phyloP scores from a whole-genome alignment of 2,113 vertebrate species.

The Hystrix cristata region DNA sequence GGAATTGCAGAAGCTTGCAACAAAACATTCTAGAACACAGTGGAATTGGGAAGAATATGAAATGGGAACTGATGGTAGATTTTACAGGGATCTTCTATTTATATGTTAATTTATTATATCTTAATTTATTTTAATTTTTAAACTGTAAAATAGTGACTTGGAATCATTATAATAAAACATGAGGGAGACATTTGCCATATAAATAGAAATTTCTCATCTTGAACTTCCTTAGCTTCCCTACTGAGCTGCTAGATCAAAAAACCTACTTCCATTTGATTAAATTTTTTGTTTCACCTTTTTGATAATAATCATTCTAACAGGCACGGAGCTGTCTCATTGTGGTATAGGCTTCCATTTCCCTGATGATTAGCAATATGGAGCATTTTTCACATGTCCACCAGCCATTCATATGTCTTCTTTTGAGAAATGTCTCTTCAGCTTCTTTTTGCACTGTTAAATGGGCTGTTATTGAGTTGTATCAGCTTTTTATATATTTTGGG shows the following conservation, averaged over 20 bases:
- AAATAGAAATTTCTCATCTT: neutral
- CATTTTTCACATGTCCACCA: too few relatives aligned
- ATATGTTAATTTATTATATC: too few relatives aligned
- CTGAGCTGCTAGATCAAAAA: neutral
- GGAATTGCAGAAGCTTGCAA: neutral
- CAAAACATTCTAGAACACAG: neutral
- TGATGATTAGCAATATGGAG: too few relatives aligned
- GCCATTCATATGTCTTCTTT: too few relatives aligned
- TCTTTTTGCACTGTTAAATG: too few relatives aligned
- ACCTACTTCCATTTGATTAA: neutral
- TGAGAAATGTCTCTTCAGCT: too few relatives aligned
- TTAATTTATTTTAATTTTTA: neutral
- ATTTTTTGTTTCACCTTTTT: neutral
- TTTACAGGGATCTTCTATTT: neutral
- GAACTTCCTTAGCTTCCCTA: neutral
- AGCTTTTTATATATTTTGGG: too few relatives aligned
- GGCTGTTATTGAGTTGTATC: too few relatives aligned
- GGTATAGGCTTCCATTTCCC: too few relatives aligned
- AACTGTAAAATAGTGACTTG: neutral
- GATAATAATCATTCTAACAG: neutral
- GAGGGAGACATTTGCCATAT: neutral
- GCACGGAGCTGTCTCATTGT: neutral
- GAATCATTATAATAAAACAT: neutral
- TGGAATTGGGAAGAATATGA: neutral
- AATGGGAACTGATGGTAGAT: neutral